Percentiles rank a stretch among this genome's conserved stretches.
Evolutionary conservation across 2,113 vertebrate species (phyloP).

Genomic region (Beaufortia kweichowensis): DNA sequence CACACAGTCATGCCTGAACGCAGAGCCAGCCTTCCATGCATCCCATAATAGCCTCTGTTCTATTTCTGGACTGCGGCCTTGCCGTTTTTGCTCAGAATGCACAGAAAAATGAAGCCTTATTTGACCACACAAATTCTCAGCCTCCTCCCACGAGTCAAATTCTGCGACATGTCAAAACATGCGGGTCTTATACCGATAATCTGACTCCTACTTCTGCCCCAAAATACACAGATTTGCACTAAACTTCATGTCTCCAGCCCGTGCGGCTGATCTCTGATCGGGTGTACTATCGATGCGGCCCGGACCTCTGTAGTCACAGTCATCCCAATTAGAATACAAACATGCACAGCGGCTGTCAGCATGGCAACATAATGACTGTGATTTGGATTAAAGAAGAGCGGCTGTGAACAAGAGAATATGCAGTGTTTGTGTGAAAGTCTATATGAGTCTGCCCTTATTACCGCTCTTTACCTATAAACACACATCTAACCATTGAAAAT

Average conservation of each 20-base stretch:
- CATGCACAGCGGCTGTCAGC: slow-evolving; percentile 41
- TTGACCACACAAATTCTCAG: slow-evolving; percentile 32
- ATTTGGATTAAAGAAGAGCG: slow-evolving; percentile 47
- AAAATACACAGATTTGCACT: slow-evolving; percentile 1
- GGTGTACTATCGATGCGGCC: slow-evolving; percentile 33
- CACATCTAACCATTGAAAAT: not conserved
- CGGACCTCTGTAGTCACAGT: slow-evolving; percentile 23
- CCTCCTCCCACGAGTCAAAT: slow-evolving; percentile 31
- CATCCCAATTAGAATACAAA: slow-evolving; percentile 45
- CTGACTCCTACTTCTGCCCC: not conserved
- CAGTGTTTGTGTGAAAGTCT: slow-evolving; percentile 31
- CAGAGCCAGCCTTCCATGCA: slow-evolving; percentile 21
- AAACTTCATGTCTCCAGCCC: slow-evolving; percentile 2
- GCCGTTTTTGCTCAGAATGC: slow-evolving; percentile 24
- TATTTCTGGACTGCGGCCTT: slow-evolving; percentile 21
- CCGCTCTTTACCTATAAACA: slow-evolving; percentile 5
- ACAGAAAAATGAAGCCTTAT: slow-evolving; percentile 38
- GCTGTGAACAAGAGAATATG: slow-evolving; percentile 18
- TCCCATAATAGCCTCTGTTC: slow-evolving; percentile 34
- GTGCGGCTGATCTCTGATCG: slow-evolving; percentile 23
- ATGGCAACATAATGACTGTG: slow-evolving; percentile 55
- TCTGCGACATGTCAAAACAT: slow-evolving; percentile 42
- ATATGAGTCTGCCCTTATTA: slow-evolving; percentile 19
- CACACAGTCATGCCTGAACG: slow-evolving; percentile 34
- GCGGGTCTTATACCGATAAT: slow-evolving; percentile 38